phyloP scores from a whole-genome alignment of 53 echinoderm and acorn worm species.

The Temnopleurus reevesii region DNA sequence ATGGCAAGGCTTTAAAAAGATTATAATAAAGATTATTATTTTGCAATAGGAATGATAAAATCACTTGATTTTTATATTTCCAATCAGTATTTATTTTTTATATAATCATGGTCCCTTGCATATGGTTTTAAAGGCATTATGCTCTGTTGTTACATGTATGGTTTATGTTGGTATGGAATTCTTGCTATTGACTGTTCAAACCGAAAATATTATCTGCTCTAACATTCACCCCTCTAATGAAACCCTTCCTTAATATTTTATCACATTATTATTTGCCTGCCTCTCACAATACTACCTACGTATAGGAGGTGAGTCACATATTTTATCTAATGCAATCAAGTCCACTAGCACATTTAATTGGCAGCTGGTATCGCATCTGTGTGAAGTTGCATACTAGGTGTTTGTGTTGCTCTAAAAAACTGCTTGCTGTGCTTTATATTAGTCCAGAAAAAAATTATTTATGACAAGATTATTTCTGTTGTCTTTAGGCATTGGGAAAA shows the following conservation, averaged over 20 bases:
- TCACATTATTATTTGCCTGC: constrained; percentile 25
- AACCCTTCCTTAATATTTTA: neutral
- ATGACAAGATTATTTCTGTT: neutral
- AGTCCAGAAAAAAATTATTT: neutral
- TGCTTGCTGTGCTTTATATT: neutral
- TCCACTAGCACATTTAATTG: neutral
- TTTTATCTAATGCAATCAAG: neutral
- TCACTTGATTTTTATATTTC: no score
- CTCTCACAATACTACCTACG: constrained; percentile 2
- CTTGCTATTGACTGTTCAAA: neutral
- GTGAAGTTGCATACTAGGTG: neutral
- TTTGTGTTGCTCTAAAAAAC: neutral
- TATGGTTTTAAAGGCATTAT: neutral
- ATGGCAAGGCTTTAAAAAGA: no score
- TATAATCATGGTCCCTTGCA: no score
- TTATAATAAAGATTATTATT: no score
- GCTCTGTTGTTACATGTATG: no score
- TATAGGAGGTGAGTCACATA: constrained; percentile 2
- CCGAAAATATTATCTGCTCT: neutral
- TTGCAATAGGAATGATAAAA: no score
- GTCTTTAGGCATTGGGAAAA: no score
- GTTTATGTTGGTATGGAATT: neutral
- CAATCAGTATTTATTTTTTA: no score
- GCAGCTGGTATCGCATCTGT: neutral
- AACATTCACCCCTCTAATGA: neutral